Percentiles rank a stretch among this genome's conserved stretches.
These are phyloP conservation scores for Heliconius hewitsoni DNA, from an alignment of 1,140 invertebrate genomes.

Conservation along the genomic window DNA sequence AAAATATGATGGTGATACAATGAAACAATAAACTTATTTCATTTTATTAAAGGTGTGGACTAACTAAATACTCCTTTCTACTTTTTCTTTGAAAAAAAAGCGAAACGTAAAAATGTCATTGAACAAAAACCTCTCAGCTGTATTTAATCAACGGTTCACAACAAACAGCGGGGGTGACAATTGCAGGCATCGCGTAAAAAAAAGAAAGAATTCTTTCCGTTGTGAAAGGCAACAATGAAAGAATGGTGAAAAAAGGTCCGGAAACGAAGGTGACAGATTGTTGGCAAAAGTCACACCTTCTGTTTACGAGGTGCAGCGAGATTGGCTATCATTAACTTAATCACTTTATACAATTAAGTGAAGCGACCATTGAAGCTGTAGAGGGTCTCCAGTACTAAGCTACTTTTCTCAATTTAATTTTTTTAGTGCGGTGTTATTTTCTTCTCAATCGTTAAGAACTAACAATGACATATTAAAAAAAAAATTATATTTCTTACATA, in stretches of 20 bases:
- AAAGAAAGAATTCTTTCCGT: constrained; percentile 74
- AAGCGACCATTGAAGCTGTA: constrained; percentile 62
- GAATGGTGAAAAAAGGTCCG: constrained; percentile 64
- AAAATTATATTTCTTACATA: background rate
- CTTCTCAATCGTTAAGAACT: constrained; percentile 17
- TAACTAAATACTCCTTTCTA: background rate
- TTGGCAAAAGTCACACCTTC: constrained; percentile 78
- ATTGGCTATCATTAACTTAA: constrained; percentile 81
- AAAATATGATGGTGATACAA: constrained; percentile 51
- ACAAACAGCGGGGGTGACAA: constrained; percentile 71
- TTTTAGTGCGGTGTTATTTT: constrained; percentile 33
- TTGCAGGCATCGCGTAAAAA: constrained; percentile 61
- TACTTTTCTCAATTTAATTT: constrained; percentile 23
- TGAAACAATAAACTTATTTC: constrained; percentile 20
- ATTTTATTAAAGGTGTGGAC: background rate
- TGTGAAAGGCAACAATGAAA: constrained; percentile 74
- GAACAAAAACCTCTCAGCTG: constrained; percentile 54
- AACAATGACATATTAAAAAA: background rate
- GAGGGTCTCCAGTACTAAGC: constrained; percentile 44
- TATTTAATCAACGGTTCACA: constrained; percentile 74
- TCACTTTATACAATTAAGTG: constrained; percentile 79
- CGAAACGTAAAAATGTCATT: constrained; percentile 9
- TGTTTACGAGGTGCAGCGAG: constrained; percentile 69
- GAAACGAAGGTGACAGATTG: constrained; percentile 80
- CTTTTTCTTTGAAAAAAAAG: background rate